phyloP scores from a whole-genome alignment of 2,888 invertebrate species.

The Harpagoxenus sublaevis region DNA sequence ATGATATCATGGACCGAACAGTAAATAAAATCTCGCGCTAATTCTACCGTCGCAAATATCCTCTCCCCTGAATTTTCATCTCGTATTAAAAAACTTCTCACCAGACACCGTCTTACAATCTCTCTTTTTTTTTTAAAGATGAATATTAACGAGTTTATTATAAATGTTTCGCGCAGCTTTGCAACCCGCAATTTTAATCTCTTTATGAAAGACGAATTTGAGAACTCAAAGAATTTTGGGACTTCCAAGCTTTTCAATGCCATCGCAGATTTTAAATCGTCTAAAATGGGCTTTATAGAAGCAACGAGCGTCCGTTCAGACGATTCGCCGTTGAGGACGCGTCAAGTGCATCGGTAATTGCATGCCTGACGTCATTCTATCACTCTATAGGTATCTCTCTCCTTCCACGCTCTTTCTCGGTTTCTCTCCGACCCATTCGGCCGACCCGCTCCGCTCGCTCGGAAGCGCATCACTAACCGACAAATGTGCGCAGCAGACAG shows the following conservation, averaged over 20 bases:
- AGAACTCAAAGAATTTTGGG: neutral
- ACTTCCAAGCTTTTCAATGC: neutral
- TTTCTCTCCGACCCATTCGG: constrained; percentile 39
- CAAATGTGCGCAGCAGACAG: constrained; percentile 72
- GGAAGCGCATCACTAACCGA: constrained; percentile 61
- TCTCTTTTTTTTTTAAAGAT: neutral
- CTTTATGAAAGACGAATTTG: neutral
- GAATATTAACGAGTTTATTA: neutral
- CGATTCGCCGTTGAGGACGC: constrained; percentile 69
- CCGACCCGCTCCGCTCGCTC: constrained; percentile 23
- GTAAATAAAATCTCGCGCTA: neutral
- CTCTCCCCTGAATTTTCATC: neutral
- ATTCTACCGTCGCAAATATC: neutral
- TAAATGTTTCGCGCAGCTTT: neutral
- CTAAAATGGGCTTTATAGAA: constrained; percentile 12
- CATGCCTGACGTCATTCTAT: constrained; percentile 70
- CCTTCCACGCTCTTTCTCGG: constrained; percentile 40
- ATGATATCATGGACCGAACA: neutral
- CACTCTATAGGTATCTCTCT: constrained; percentile 33
- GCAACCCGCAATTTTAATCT: neutral
- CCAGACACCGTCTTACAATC: neutral
- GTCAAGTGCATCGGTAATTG: constrained; percentile 78
- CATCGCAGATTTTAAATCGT: neutral
- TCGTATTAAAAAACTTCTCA: neutral
- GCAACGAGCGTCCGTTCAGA: constrained; percentile 50